These are phyloP conservation scores for Melinaea menophilus DNA, from an alignment of 2,888 invertebrate species.

Conservation along the genomic window DNA sequence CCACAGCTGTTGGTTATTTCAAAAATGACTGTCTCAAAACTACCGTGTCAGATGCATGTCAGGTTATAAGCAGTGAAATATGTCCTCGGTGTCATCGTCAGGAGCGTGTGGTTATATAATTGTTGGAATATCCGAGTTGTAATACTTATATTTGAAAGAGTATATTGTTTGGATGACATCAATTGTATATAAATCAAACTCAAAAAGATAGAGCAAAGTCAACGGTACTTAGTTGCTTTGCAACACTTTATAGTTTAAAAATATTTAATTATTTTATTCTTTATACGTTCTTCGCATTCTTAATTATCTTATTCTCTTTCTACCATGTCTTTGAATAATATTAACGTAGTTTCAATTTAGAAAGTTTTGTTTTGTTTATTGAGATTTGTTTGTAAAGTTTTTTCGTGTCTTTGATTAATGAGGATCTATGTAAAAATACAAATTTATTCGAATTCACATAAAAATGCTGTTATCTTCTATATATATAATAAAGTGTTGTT, in stretches of 20 bases:
- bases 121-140: neutral
- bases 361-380: neutral
- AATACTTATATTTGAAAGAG: too few species aligned
- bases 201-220: too few species aligned
- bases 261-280: neutral
- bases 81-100: neutral
- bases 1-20: conserved; percentile 26
- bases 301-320: conserved; percentile 3
- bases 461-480: too few species aligned
- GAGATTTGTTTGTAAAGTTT: neutral
- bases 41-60: conserved; percentile 8
- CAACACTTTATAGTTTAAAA: neutral
- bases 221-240: too few species aligned
- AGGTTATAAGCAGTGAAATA: conserved; percentile 11
- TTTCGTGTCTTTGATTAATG: too few species aligned
- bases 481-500: conserved; percentile 8
- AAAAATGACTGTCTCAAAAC: conserved; percentile 24
- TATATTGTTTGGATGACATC: too few species aligned
- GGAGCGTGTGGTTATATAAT: neutral
- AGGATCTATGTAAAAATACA: too few species aligned
- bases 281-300: neutral
- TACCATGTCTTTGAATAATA: neutral
- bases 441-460: too few species aligned
- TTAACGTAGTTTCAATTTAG: conserved; percentile 4
- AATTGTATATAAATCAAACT: too few species aligned